Percentiles rank a stretch among this genome's conserved stretches.
These are phyloP conservation scores for Bos javanicus DNA, from an alignment of 2,113 vertebrate species.

Conservation along the genomic window DNA sequence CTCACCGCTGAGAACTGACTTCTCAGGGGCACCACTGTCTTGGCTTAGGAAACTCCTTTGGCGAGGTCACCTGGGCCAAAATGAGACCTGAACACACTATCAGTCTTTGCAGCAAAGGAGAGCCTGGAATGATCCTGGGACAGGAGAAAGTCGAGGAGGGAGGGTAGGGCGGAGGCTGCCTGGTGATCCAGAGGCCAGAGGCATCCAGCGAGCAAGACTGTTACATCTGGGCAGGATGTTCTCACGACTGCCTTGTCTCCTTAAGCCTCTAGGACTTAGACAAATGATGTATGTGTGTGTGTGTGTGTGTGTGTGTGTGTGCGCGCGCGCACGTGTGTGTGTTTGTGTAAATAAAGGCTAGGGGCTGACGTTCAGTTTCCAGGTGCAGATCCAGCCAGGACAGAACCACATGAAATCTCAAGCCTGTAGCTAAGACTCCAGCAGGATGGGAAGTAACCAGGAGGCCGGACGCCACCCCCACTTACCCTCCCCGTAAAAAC, in stretches of 20 bases:
- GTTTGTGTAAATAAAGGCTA: background rate
- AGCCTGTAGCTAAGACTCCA: background rate
- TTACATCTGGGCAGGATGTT: accelerated
- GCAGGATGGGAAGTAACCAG: background rate
- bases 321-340: accelerated
- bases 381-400: background rate
- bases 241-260: background rate
- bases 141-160: background rate
- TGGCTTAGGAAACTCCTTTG: background rate
- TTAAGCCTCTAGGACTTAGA: background rate
- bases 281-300: accelerated
- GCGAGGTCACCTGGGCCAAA: accelerated
- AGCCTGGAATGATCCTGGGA: background rate
- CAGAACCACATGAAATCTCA: background rate
- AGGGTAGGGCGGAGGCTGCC: background rate
- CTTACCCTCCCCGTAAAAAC: too few species aligned
- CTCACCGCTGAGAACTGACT: background rate
- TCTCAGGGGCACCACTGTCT: background rate
- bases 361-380: background rate
- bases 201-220: background rate
- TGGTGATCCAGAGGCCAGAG: background rate
- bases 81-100: background rate
- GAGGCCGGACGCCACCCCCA: too few species aligned
- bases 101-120: background rate
- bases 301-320: too few species aligned